Conservation (phyloP, 92 coral and sea anemone species). For the Blastomussa wellsi region DNA sequence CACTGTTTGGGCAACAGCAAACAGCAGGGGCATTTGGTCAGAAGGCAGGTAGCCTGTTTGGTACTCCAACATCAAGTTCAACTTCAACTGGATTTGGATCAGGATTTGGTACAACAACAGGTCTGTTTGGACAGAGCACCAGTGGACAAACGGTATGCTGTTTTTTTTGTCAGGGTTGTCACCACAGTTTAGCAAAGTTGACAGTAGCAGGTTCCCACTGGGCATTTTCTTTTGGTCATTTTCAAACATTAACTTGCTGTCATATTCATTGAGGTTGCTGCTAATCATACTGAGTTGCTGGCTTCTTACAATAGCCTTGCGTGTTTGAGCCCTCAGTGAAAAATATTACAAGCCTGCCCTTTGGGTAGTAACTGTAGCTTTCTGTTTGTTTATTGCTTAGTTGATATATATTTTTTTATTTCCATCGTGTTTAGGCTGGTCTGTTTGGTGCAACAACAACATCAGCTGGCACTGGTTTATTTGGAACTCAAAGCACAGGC, state of each 20-base stretch:
- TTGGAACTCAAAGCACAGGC: constrained; percentile 71
- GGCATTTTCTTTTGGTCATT: background rate
- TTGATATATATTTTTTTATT: background rate
- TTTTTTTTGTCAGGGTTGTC: background rate
- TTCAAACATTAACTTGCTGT: background rate
- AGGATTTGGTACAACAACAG: constrained; percentile 66
- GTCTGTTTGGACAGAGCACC: constrained; percentile 87
- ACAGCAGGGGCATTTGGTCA: constrained; percentile 41
- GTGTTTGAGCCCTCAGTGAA: background rate
- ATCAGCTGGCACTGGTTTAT: constrained; percentile 70
- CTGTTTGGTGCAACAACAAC: constrained; percentile 86
- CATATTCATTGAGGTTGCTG: background rate
- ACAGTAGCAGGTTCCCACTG: too few relatives aligned
- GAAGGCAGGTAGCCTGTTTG: constrained; percentile 73
- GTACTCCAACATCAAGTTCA: constrained; percentile 64
- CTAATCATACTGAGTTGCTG: background rate
- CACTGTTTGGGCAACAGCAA: constrained; percentile 45
- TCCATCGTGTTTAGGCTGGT: constrained; percentile 53
- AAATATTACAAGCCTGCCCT: background rate
- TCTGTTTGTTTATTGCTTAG: constrained; percentile 14
- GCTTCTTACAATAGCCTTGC: background rate
- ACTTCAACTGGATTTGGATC: constrained; percentile 73
- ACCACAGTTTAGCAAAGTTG: too few relatives aligned
- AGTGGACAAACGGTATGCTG: constrained; percentile 79
- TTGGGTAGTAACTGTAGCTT: background rate